Evolutionary conservation across 1,140 invertebrate species (phyloP).

Genomic region (Drosophila murphyi): DNA sequence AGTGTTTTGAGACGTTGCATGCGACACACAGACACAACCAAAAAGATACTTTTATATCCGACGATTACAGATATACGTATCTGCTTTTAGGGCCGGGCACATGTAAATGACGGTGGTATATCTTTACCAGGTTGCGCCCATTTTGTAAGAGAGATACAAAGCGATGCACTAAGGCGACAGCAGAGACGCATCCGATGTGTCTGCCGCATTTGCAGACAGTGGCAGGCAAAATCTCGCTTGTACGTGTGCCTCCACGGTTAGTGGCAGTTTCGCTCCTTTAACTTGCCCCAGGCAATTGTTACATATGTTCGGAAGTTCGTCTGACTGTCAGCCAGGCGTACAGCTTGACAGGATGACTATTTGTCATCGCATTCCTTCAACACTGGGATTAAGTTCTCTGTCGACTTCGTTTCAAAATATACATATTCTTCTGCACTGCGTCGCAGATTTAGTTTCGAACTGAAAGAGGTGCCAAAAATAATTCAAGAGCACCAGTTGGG

Average conservation of each 20-base stretch:
- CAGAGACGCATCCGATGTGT: conserved; percentile 67
- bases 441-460: not conserved
- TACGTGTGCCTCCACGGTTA: conserved; percentile 48
- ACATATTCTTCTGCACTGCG: not conserved
- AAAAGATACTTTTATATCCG: conserved; percentile 60
- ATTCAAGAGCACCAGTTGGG: too few relatives aligned
- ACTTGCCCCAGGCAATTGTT: conserved; percentile 25
- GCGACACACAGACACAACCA: conserved; percentile 53
- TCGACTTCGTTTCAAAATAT: not conserved
- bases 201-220: conserved; percentile 50
- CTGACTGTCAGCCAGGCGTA: conserved; percentile 30
- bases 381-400: conserved; percentile 69
- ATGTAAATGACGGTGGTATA: conserved; percentile 60
- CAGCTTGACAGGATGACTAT: conserved; percentile 65
- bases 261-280: not conserved
- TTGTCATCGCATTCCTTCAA: conserved; percentile 75
- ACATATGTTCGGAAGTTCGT: conserved; percentile 42
- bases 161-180: conserved; percentile 19
- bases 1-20: conserved; percentile 78
- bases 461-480: too few relatives aligned
- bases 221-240: conserved; percentile 75
- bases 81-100: conserved; percentile 24
- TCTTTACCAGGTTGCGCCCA: conserved; percentile 7
- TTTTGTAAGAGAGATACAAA: conserved; percentile 27
- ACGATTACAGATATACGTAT: conserved; percentile 38